Evolutionary conservation across 2,797 vertebrate species (phyloP).

Genomic region (Siniperca undulata): DNA sequence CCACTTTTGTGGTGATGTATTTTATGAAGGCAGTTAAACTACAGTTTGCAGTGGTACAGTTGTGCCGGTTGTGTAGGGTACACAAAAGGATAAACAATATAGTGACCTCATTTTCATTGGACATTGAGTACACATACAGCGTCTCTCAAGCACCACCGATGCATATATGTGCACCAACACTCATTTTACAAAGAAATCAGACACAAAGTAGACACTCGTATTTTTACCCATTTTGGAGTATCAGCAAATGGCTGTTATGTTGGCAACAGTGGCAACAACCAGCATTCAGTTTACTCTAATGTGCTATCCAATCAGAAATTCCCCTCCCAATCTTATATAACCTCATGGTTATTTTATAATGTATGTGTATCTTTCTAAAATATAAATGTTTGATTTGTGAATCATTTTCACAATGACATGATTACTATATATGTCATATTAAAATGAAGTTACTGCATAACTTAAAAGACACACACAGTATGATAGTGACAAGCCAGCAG

Average conservation of each 20-base stretch:
- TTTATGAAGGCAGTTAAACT: neutral
- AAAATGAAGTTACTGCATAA: no score
- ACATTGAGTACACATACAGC: neutral
- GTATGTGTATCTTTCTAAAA: neutral
- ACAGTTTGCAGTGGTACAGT: neutral
- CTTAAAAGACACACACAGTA: neutral
- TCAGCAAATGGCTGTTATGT: neutral
- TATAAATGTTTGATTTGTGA: neutral
- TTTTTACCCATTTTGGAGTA: neutral
- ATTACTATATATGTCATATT: neutral
- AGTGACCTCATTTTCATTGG: neutral
- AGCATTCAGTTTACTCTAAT: neutral
- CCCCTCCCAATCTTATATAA: neutral
- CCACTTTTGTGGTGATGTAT: no score
- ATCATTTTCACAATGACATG: neutral
- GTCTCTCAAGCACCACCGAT: neutral
- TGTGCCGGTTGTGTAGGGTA: neutral
- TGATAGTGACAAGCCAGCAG: no score
- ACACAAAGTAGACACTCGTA: neutral
- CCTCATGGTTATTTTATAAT: neutral
- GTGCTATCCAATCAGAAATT: neutral
- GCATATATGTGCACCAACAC: neutral
- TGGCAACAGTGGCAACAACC: neutral
- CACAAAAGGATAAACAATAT: neutral
- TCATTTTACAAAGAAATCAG: neutral